Conservation (phyloP, 2,113 vertebrate genomes). For the Calypte anna region DNA sequence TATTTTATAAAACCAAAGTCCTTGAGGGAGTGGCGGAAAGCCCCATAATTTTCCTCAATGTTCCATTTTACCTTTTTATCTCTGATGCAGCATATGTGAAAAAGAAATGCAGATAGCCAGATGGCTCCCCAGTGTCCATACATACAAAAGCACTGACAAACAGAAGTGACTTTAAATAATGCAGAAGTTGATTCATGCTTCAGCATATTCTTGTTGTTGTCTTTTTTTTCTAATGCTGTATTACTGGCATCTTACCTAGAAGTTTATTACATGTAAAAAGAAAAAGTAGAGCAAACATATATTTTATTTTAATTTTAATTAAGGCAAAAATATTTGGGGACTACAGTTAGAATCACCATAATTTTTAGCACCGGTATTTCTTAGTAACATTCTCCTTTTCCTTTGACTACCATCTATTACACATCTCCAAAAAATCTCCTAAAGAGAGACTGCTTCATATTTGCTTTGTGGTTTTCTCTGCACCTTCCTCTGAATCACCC, state of each 20-base stretch:
- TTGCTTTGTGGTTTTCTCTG: constrained; percentile 18
- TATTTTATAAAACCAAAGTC: constrained; percentile 73
- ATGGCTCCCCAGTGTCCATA: constrained; percentile 3
- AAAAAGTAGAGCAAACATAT: neutral
- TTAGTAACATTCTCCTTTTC: neutral
- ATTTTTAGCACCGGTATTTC: neutral
- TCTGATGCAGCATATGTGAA: constrained; percentile 54
- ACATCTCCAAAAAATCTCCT: neutral
- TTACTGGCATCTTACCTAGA: neutral
- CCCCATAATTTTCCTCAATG: constrained; percentile 71
- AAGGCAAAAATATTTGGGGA: neutral
- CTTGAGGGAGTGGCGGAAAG: constrained; percentile 75
- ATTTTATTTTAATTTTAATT: neutral
- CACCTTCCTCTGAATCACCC: constrained; percentile 28
- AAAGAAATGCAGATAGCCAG: constrained; percentile 58
- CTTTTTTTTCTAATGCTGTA: neutral
- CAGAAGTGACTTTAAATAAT: neutral
- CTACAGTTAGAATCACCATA: neutral
- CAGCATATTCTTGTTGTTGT: neutral
- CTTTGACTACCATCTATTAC: neutral
- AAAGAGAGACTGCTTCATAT: neutral
- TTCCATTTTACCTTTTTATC: constrained; percentile 69
- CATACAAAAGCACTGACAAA: neutral
- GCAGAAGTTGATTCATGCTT: neutral
- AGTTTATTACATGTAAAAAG: neutral